Conservation (phyloP, 2,888 invertebrate genomes). For the Gryllus longicercus region DNA sequence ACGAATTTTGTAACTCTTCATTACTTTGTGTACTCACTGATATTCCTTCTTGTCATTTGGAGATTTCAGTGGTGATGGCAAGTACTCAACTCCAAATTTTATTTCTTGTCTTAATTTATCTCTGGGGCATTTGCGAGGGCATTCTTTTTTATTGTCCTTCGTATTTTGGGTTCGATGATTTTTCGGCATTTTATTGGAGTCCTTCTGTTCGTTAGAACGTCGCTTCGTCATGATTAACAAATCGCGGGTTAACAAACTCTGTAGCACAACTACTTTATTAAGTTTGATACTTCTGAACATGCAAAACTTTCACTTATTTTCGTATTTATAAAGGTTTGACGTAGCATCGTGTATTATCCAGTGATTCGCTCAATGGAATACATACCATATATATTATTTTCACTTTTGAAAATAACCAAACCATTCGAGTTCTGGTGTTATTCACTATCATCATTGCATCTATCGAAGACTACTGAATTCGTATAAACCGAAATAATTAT, state of each 20-base stretch:
- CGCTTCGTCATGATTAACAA: not conserved
- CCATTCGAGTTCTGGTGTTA: too few species aligned
- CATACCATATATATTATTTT: too few species aligned
- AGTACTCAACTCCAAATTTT: constrained; percentile 38
- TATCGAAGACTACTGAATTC: too few species aligned
- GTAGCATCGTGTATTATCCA: too few species aligned
- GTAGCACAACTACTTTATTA: not conserved
- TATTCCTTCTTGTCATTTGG: constrained; percentile 74
- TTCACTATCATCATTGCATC: too few species aligned
- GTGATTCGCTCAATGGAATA: too few species aligned
- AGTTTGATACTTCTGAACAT: not conserved
- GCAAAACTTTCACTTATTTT: not conserved
- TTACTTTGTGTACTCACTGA: constrained; percentile 52
- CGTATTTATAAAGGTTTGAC: too few species aligned
- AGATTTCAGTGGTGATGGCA: constrained; percentile 65
- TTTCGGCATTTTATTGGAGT: not conserved
- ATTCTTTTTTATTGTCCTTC: not conserved
- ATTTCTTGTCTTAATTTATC: not conserved
- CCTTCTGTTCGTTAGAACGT: not conserved
- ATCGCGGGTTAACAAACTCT: not conserved
- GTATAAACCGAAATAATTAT: too few species aligned
- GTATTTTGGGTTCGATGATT: not conserved
- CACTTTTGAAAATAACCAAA: too few species aligned
- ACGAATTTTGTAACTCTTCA: not conserved
- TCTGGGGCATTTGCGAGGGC: not conserved